Evolutionary conservation across 2,113 vertebrate species (phyloP), one percentile per base, ranked within the genome.

Genomic region (Eulemur macaco): DNA sequence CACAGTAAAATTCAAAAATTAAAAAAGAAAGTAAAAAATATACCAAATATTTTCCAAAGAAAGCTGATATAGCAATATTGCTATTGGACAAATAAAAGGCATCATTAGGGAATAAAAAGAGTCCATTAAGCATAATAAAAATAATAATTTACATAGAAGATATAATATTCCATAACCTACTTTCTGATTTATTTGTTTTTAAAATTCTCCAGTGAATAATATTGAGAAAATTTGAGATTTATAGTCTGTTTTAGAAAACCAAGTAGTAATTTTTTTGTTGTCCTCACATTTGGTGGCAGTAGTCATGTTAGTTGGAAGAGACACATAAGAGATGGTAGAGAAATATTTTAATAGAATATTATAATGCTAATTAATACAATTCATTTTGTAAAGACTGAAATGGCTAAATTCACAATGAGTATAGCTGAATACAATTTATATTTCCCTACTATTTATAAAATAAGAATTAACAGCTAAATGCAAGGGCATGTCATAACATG

Each of bases 371-470:
- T 50, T 47, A 82, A 68, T 52, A 14, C 0, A 29, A 29, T 60
- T 86, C 12, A 86, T 74, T 93, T 56, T 74, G 21, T 56, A 56
- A 78, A 95, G 88, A 68, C 47, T 1, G 2, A 96, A 97, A 96
- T 95, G 13, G 63, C 86, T n/a, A 82, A 97, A 96, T 97, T 80
- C 97, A 87, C 66, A 94, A 84, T 89, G 23, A 93, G 92, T 96
- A 94, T 68, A 1, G 47, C 83, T 98, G 82, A 73, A 64, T 91
- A 78, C 47, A 91, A 89, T 71, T 20, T 87, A 45, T 95, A 97
- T 96, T 97, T 97, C 90, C 69, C 58, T 93, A 31, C 94, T 97
- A 80, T 95, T 97, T 96, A 54, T 60, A 89, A 94, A 97, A 94
- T 96, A 90, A 96, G 76, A 96, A 6, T 29, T 29, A 97, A 58